Evolutionary conservation across 2,888 invertebrate genomes (phyloP).

Genomic region (Ramazzottius varieornatus): DNA sequence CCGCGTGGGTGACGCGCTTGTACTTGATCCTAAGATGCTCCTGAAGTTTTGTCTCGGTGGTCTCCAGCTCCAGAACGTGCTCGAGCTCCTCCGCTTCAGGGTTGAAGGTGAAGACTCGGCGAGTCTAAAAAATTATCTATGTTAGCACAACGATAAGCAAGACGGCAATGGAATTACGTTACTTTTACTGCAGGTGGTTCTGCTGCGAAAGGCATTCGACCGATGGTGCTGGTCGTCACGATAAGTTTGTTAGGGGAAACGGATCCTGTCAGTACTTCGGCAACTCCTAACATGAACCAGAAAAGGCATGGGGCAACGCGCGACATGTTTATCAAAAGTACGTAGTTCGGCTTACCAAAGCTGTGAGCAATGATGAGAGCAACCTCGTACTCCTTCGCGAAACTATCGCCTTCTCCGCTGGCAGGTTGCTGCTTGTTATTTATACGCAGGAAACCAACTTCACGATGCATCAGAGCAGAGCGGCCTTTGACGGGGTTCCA

Average conservation of each 20-base stretch:
- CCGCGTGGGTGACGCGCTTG: constrained; percentile 6
- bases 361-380: not conserved
- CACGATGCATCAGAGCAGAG: constrained; percentile 14
- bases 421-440: no score
- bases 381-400: no score
- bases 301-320: not conserved
- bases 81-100: constrained; percentile 12
- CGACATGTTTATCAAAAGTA: not conserved
- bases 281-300: not conserved
- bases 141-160: not conserved
- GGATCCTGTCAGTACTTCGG: not conserved
- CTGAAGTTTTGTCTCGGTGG: constrained; percentile 13
- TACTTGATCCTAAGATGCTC: constrained; percentile 15
- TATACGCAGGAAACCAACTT: constrained; percentile 16
- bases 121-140: no score
- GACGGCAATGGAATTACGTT: not conserved
- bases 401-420: constrained; percentile 12
- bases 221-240: constrained; percentile 13
- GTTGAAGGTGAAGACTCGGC: constrained; percentile 13
- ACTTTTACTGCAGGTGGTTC: constrained; percentile 14
- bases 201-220: constrained; percentile 15
- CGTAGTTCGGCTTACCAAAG: constrained; percentile 11
- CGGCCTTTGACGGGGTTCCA: not conserved
- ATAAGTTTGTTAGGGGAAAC: constrained; percentile 12
- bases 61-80: constrained; percentile 16